phyloP scores from a whole-genome alignment of 2,888 invertebrate genomes.

The Aphidius colemani region DNA sequence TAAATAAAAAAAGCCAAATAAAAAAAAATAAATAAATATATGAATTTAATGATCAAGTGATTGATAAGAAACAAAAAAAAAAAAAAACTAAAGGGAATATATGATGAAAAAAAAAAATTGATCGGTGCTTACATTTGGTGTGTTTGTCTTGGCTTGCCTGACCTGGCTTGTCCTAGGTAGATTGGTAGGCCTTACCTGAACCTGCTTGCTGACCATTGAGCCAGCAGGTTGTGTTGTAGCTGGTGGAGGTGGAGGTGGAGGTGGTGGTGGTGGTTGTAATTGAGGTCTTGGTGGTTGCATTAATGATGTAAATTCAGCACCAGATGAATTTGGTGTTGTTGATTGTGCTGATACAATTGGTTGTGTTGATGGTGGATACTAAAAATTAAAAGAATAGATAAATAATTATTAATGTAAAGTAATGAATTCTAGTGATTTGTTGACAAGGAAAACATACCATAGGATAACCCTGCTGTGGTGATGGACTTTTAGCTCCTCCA shows the following conservation, averaged over 20 bases:
- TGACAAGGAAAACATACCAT: constrained; percentile 67
- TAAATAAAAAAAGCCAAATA: constrained; percentile 7
- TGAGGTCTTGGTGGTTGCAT: constrained; percentile 61
- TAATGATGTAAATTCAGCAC: constrained; percentile 58
- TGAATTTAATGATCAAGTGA: not conserved
- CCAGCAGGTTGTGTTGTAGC: constrained; percentile 56
- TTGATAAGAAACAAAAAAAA: constrained; percentile 6
- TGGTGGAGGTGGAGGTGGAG: constrained; percentile 60
- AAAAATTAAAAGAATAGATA: constrained; percentile 34
- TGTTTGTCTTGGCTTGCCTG: constrained; percentile 61
- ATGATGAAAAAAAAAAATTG: constrained; percentile 35
- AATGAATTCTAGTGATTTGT: not conserved
- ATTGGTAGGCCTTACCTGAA: constrained; percentile 65
- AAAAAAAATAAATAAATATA: not conserved
- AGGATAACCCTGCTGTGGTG: constrained; percentile 80
- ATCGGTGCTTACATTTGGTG: constrained; percentile 58
- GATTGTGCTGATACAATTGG: constrained; percentile 65
- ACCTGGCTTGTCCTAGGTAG: constrained; percentile 61
- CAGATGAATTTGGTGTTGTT: constrained; percentile 61
- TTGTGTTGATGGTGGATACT: constrained; percentile 79
- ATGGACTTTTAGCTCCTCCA: constrained; percentile 80
- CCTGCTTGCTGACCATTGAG: constrained; percentile 67
- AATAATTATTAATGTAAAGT: constrained; percentile 13
- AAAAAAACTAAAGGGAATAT: not conserved
- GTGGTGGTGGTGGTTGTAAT: constrained; percentile 50